Percentiles rank a stretch among this genome's conserved stretches.
These are phyloP conservation scores for Hucho hucho DNA, from an alignment of 2,113 vertebrate species.

Conservation along the genomic window DNA sequence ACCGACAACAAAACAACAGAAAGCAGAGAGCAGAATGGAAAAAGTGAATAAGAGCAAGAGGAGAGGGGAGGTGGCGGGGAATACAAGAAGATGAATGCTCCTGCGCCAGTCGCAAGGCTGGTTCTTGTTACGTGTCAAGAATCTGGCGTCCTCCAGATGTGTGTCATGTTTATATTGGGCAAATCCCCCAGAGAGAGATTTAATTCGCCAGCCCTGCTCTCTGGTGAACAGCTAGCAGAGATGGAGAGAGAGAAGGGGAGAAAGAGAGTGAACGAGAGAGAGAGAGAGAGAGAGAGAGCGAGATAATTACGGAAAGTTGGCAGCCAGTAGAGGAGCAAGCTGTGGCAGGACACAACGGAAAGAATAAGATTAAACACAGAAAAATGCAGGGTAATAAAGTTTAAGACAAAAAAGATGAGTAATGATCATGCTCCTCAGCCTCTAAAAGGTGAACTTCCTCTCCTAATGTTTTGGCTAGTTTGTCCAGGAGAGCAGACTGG, in stretches of 20 bases:
- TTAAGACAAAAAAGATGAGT: constrained; percentile 36
- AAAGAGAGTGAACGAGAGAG: not conserved
- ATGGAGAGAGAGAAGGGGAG: constrained; percentile 5
- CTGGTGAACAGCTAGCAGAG: not conserved
- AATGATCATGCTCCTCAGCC: constrained; percentile 8
- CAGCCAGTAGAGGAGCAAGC: constrained; percentile 28
- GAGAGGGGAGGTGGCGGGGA: constrained; percentile 13
- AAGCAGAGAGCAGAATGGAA: constrained; percentile 39
- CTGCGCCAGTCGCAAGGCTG: constrained; percentile 36
- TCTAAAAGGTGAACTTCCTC: constrained; percentile 7
- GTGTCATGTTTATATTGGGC: constrained; percentile 56
- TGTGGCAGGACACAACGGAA: constrained; percentile 47
- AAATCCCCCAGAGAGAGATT: constrained; percentile 43
- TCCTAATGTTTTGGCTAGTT: not conserved
- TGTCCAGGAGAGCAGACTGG: not conserved
- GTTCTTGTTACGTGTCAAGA: constrained; percentile 57
- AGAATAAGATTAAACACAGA: constrained; percentile 56
- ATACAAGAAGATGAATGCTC: constrained; percentile 35
- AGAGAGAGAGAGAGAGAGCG: not conserved
- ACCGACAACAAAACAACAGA: not conserved
- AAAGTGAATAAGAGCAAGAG: constrained; percentile 40
- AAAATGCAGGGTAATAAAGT: constrained; percentile 47
- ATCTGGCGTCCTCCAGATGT: constrained; percentile 57
- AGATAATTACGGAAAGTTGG: constrained; percentile 57
- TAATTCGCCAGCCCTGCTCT: constrained; percentile 28